These are phyloP conservation scores for Dromaius novaehollandiae DNA, from an alignment of 2,113 vertebrate species.

Conservation along the genomic window DNA sequence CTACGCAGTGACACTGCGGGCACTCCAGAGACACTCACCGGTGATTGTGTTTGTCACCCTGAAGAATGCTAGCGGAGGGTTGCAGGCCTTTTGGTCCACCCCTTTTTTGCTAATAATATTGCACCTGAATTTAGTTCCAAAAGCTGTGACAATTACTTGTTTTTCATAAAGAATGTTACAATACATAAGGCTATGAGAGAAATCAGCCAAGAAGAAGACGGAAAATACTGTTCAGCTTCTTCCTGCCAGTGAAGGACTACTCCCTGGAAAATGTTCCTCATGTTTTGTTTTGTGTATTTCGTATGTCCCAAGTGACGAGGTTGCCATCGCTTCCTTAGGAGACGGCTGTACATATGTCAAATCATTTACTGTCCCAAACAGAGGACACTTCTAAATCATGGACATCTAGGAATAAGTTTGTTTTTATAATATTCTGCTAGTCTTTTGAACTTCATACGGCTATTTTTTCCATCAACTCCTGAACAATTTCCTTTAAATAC, in stretches of 20 bases:
- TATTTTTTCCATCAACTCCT: background rate
- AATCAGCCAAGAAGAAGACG: background rate
- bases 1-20: rapidly evolving
- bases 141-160: background rate
- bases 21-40: background rate
- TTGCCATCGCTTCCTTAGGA: background rate
- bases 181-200: background rate
- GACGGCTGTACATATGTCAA: background rate
- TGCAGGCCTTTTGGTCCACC: background rate
- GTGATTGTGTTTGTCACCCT: background rate
- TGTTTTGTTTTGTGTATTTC: background rate
- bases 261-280: background rate
- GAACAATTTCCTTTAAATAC: background rate
- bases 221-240: background rate
- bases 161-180: background rate
- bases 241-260: background rate
- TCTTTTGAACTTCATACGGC: background rate
- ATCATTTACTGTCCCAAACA: background rate
- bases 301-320: background rate
- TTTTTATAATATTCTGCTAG: background rate
- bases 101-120: background rate
- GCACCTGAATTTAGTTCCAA: background rate
- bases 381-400: background rate
- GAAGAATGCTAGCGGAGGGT: background rate
- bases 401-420: background rate